Conservation (phyloP, 2,113 vertebrate genomes). For the Gobius niger region DNA sequence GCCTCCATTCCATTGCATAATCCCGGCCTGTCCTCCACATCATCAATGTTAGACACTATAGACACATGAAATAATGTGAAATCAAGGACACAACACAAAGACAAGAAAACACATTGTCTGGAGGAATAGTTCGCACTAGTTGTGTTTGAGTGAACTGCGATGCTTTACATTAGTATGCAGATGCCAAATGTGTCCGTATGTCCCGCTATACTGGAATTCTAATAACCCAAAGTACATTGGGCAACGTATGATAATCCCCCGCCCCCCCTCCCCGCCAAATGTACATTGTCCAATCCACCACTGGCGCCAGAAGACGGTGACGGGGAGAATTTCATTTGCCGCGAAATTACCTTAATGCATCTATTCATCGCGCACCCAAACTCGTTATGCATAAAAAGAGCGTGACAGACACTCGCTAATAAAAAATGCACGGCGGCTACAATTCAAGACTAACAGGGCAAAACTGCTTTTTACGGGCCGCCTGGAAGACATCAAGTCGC, state of each 20-base stretch:
- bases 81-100: too few species aligned
- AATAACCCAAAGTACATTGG: background rate
- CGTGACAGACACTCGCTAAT: slow-evolving; percentile 24
- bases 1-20: too few species aligned
- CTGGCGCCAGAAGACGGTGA: slow-evolving; percentile 4
- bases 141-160: too few species aligned
- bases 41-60: too few species aligned
- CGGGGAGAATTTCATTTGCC: slow-evolving; percentile 28
- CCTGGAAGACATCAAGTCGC: background rate
- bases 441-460: slow-evolving; percentile 30
- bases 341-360: slow-evolving; percentile 35
- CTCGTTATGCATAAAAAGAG: slow-evolving; percentile 29
- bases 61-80: too few species aligned
- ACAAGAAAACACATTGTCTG: too few species aligned
- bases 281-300: background rate
- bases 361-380: slow-evolving; percentile 14
- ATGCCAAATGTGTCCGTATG: background rate
- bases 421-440: slow-evolving; percentile 33
- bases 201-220: slow-evolving; percentile 4
- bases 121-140: too few species aligned
- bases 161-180: too few species aligned
- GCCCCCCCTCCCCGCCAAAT: background rate
- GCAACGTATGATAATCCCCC: background rate
- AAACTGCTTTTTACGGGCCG: slow-evolving; percentile 18
- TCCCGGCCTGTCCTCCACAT: too few species aligned